These are phyloP conservation scores for Calonectris borealis DNA, from an alignment of 2,113 vertebrate genomes.

Conservation along the genomic window DNA sequence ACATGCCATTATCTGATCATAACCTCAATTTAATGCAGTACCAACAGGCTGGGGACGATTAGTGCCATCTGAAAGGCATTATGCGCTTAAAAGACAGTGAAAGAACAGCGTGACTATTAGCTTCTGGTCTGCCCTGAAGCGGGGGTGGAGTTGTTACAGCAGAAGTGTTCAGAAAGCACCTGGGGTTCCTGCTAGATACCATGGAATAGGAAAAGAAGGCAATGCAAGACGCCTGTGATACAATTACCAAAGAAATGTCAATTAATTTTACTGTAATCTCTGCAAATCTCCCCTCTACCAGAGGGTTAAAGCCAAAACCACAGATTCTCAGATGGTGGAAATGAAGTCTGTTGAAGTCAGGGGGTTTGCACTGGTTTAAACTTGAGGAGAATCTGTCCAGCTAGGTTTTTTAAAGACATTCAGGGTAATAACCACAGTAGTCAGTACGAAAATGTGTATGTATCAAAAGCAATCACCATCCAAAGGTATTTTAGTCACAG, in stretches of 20 bases:
- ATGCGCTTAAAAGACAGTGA: background rate
- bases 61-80: background rate
- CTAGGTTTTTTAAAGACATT: background rate
- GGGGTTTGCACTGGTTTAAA: background rate
- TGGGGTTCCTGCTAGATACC: background rate
- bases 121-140: background rate
- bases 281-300: background rate
- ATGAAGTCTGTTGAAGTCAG: background rate
- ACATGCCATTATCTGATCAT: background rate
- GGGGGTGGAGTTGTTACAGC: background rate
- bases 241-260: slow-evolving; percentile 2
- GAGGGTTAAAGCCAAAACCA: background rate
- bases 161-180: background rate
- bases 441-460: background rate
- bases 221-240: background rate
- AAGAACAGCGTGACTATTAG: background rate
- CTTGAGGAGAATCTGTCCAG: background rate
- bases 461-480: background rate
- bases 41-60: background rate
- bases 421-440: background rate
- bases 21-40: background rate
- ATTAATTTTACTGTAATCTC: slow-evolving; percentile 22
- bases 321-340: background rate
- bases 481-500: background rate
- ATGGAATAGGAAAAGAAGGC: background rate